Percentiles rank a stretch among this genome's conserved stretches.
These are phyloP conservation scores for Smutsia temminckii DNA, from an alignment of 2,797 vertebrate genomes.

Conservation along the genomic window DNA sequence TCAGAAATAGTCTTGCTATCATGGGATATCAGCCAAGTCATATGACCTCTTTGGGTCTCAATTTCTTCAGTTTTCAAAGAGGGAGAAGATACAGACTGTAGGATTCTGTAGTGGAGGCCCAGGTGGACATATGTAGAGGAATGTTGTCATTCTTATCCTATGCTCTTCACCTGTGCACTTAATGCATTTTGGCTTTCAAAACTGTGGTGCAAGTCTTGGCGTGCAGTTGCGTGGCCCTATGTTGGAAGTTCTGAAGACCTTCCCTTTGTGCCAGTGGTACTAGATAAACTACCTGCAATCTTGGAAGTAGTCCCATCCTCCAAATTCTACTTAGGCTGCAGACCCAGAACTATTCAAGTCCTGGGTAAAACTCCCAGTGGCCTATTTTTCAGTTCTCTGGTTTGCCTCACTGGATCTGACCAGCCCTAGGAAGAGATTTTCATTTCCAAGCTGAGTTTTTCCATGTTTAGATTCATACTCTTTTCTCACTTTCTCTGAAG, in stretches of 20 bases:
- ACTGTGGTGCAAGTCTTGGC: neutral
- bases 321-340: neutral
- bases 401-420: neutral
- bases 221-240: rapidly evolving
- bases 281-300: neutral
- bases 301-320: neutral
- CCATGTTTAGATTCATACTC: neutral
- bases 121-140: rapidly evolving
- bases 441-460: neutral
- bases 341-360: neutral
- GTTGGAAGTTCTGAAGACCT: rapidly evolving
- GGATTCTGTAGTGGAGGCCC: neutral
- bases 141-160: neutral
- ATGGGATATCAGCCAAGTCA: neutral
- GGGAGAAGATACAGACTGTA: neutral
- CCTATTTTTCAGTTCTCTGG: neutral
- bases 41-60: neutral
- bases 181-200: neutral
- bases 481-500: neutral
- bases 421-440: neutral
- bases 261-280: rapidly evolving
- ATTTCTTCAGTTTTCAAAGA: neutral
- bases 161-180: neutral
- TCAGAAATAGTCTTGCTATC: neutral
- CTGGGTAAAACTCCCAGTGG: neutral